Evolutionary conservation across 2,888 invertebrate genomes (phyloP), one percentile per base, ranked within the genome.

Genomic region (Drosophila testacea): DNA sequence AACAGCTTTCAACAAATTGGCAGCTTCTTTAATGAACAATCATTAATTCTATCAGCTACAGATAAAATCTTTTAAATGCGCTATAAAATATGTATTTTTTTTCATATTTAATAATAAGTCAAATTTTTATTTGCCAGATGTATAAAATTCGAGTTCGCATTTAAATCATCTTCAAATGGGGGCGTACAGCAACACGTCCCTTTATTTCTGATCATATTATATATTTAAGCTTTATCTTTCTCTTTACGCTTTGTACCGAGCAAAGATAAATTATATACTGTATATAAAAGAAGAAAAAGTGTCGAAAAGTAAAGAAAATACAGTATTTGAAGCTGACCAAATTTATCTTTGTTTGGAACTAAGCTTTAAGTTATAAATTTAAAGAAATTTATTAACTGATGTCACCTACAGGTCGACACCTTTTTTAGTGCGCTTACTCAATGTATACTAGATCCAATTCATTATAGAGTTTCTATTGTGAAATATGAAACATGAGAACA

Each of bases 401-500:
- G 41, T 66, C 54, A 48, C 36, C 47, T 36, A 4, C 9, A 46
- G 27, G 13, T 62, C 13, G 7, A 11, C 9, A 34, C 34, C 10
- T 9, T 27, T 11, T 9, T 55, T 44, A 36, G n/a, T 22, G 22
- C 9, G 34, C 6, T 13, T 28, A 4, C 13, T 39, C 6, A 28
- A 1, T 27, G 9, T 38, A 39, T 47, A 27, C 7, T 32, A 16
- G 39, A 22, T 9, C n/a, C 30, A 32, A 34, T 48, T 59, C 13
- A 32, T 30, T 48, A 39, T 4, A 38, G 28, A 46, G 56, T 16
- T 38, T 36, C 28, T 27, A 28, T 28, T 38, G 41, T 68, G 30
- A 68, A n/a, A 38, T 41, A 48, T 72, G 47, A 59, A 59, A 48
- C 38, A 41, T 48, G 39, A 59, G 62, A 68, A 30, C 51, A 60